Conservation (phyloP, 2,888 invertebrate species). For the Drosophila robusta region DNA sequence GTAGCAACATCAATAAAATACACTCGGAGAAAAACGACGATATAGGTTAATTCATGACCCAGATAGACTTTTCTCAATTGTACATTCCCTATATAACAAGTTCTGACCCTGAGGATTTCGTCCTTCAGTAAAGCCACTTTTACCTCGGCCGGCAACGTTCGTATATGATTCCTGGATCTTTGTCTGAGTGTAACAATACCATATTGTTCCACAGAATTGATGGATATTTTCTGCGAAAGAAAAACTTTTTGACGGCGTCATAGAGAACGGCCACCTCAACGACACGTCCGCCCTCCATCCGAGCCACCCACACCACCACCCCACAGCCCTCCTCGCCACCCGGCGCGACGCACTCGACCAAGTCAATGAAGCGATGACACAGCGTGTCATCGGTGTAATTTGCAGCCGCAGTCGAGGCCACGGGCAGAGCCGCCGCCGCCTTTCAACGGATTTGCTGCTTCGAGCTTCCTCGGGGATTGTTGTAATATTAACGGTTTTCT, state of each 20-base stretch:
- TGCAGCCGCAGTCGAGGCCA: slow-evolving; percentile 55
- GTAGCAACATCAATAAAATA: background rate
- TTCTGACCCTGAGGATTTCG: too few species aligned
- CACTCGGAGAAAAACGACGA: background rate
- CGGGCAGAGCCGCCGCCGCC: slow-evolving; percentile 30
- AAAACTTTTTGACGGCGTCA: slow-evolving; percentile 41
- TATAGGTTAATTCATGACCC: too few species aligned
- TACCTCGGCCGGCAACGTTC: too few species aligned
- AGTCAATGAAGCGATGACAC: slow-evolving; percentile 76
- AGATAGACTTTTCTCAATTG: too few species aligned
- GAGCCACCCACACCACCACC: background rate
- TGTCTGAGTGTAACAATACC: slow-evolving; percentile 24
- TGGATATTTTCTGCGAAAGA: slow-evolving; percentile 31
- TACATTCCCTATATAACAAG: too few species aligned
- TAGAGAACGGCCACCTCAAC: background rate
- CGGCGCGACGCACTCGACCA: slow-evolving; percentile 35
- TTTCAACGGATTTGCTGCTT: slow-evolving; percentile 54
- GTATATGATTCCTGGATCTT: background rate
- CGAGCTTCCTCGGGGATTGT: slow-evolving; percentile 55
- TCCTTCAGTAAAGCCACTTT: too few species aligned
- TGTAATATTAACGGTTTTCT: slow-evolving; percentile 67
- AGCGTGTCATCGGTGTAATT: slow-evolving; percentile 79
- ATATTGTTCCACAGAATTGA: slow-evolving; percentile 34
- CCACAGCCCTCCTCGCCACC: background rate
- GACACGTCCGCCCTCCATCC: background rate